Evolutionary conservation across 1,140 invertebrate genomes (phyloP).

Genomic region (Pachyrhynchus sulphureomaculatus): DNA sequence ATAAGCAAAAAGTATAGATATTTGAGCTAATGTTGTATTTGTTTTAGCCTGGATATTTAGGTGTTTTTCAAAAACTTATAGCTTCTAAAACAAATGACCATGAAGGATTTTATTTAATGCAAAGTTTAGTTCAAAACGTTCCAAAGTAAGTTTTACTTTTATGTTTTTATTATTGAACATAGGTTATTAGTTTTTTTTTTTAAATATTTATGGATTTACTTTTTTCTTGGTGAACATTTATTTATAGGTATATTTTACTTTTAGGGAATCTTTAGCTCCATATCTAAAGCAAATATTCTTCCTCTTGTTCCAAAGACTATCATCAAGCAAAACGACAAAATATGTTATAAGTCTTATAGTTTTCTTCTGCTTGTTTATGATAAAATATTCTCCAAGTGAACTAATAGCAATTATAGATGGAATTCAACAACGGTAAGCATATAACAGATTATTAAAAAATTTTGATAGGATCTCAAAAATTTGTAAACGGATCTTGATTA

Average conservation of each 20-base stretch:
- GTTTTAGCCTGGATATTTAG: conserved; percentile 79
- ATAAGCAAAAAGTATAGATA: too few species aligned
- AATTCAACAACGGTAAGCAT: conserved; percentile 67
- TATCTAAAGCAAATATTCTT: conserved; percentile 89
- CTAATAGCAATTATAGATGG: conserved; percentile 80
- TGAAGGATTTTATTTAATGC: conserved; percentile 91
- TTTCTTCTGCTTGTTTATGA: conserved; percentile 84
- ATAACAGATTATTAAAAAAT: too few species aligned
- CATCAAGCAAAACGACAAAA: conserved; percentile 92
- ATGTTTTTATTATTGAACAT: conserved; percentile 13
- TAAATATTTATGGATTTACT: too few species aligned
- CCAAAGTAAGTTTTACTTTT: conserved; percentile 57
- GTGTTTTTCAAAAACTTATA: conserved; percentile 95
- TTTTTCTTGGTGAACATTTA: too few species aligned
- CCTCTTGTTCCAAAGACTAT: conserved; percentile 87
- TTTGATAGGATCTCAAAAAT: too few species aligned
- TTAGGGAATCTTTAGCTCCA: conserved; percentile 65
- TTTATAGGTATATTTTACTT: conserved; percentile 42
- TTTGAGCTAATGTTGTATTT: too few species aligned
- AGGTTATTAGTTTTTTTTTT: conserved; percentile 5
- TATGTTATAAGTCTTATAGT: conserved; percentile 86
- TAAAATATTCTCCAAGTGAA: conserved; percentile 71
- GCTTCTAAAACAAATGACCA: conserved; percentile 95
- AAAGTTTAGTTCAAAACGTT: conserved; percentile 77
- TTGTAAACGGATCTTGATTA: too few species aligned